Percentiles rank a stretch among this genome's conserved stretches.
Conservation (phyloP, 2,797 vertebrate genomes). For the Tragelaphus eurycerus region DNA sequence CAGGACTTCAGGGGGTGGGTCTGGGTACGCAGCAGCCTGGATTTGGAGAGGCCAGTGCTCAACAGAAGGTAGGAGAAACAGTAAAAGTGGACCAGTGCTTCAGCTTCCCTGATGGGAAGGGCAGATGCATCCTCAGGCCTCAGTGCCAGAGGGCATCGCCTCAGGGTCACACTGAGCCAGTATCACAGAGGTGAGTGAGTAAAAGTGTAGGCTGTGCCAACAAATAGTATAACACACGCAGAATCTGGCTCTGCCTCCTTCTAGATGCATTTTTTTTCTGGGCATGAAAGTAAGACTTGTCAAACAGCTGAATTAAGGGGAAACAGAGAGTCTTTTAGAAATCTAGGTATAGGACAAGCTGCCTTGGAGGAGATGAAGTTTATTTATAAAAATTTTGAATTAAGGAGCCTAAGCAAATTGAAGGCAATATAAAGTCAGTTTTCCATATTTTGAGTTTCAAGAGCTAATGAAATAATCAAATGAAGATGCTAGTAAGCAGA, state of each 20-base stretch:
- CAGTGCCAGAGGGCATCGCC: neutral
- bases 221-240: neutral
- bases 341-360: neutral
- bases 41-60: neutral
- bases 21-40: neutral
- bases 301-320: neutral
- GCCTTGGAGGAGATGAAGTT: neutral
- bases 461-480: neutral
- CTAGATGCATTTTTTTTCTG: neutral
- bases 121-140: neutral
- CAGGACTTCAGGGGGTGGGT: neutral
- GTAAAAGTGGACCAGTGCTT: neutral
- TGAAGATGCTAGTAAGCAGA: neutral
- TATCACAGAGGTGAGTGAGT: neutral
- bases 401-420: neutral
- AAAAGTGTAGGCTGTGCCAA: neutral
- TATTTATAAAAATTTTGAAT: neutral
- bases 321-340: conserved; percentile 11
- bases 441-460: conserved; percentile 14
- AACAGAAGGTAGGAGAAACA: neutral
- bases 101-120: neutral
- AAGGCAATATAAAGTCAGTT: neutral
- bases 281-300: neutral
- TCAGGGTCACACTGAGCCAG: neutral
- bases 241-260: conserved; percentile 26